Evolutionary conservation across 2,113 vertebrate genomes (phyloP).

Genomic region (Pelobates fuscus): DNA sequence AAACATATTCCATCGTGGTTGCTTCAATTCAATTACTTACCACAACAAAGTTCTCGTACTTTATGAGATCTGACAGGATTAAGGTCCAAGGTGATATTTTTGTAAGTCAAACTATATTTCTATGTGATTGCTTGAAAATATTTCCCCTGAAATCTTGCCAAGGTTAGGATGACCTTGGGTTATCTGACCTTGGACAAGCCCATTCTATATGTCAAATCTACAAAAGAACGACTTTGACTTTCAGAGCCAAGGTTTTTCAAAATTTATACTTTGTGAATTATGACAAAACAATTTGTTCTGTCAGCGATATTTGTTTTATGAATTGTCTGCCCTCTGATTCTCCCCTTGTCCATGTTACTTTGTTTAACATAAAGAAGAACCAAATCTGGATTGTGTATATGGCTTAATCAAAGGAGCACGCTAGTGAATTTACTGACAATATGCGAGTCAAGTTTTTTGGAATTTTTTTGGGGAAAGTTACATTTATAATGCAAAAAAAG

Average conservation of each 20-base stretch:
- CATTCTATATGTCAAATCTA: conserved; percentile 41
- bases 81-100: conserved; percentile 40
- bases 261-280: conserved; percentile 32
- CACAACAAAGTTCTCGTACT: conserved; percentile 9
- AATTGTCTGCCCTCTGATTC: not conserved
- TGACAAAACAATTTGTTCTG: conserved; percentile 19
- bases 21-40: conserved; percentile 18
- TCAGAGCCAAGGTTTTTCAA: conserved; percentile 33
- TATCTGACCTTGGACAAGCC: conserved; percentile 65
- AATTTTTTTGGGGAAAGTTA: too few relatives aligned
- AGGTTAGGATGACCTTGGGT: conserved; percentile 65
- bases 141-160: conserved; percentile 65
- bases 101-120: conserved; percentile 35
- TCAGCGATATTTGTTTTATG: not conserved
- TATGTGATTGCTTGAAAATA: conserved; percentile 56
- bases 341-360: not conserved
- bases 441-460: too few relatives aligned
- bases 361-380: not conserved
- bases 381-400: not conserved
- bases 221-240: conserved; percentile 35
- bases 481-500: too few relatives aligned
- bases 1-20: not conserved
- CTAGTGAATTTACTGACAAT: too few relatives aligned
- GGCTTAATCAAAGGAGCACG: not conserved
- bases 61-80: conserved; percentile 29